These are phyloP conservation scores for Heliornis fulica DNA, from an alignment of 2,113 vertebrate genomes.

Conservation along the genomic window DNA sequence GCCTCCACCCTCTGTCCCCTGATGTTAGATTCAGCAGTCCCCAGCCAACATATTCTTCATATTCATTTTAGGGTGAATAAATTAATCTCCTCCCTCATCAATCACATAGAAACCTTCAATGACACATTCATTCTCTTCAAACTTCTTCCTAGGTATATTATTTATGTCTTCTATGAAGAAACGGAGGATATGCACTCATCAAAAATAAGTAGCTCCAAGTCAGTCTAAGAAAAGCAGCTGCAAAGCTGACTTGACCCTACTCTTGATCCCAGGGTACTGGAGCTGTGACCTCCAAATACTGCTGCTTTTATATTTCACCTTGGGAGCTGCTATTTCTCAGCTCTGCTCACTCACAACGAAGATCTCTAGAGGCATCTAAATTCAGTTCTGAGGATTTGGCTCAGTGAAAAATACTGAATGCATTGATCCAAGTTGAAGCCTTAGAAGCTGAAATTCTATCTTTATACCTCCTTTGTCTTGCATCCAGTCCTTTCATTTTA, in stretches of 20 bases:
- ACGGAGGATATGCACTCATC: neutral
- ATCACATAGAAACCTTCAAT: neutral
- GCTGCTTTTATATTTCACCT: neutral
- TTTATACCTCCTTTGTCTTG: neutral
- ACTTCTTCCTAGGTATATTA: neutral
- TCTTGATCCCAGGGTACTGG: neutral
- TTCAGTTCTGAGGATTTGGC: neutral
- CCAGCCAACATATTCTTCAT: slow-evolving; percentile 37
- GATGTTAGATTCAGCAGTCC: neutral
- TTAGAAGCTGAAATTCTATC: neutral
- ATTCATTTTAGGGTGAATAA: slow-evolving; percentile 43
- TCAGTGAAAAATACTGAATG: neutral
- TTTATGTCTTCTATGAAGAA: neutral
- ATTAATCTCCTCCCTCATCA: slow-evolving; percentile 44
- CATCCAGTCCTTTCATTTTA: neutral
- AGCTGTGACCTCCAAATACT: neutral
- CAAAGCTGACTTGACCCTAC: neutral
- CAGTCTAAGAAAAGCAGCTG: neutral
- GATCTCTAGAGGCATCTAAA: neutral
- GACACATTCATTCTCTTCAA: slow-evolving; percentile 22
- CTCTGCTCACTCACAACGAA: neutral
- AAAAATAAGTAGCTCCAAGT: slow-evolving; percentile 21
- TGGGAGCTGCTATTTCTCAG: neutral
- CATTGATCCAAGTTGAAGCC: neutral
- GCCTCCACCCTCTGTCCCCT: slow-evolving; percentile 25